Conservation (phyloP, 2,888 invertebrate genomes). For the Macrophya annulata region DNA sequence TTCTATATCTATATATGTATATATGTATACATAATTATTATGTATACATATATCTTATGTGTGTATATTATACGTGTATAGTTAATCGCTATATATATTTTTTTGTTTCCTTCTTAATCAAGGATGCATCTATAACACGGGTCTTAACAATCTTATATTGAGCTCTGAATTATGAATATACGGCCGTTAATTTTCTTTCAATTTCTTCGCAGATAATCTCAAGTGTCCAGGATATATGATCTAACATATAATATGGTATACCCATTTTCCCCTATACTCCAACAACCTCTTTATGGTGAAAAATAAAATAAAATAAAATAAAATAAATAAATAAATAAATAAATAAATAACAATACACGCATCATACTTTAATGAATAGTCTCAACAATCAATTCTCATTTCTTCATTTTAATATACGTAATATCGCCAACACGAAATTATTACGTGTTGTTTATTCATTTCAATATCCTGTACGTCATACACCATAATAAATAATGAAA, state of each 20-base stretch:
- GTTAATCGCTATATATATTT: constrained; percentile 41
- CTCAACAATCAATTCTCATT: not conserved
- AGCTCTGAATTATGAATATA: constrained; percentile 68
- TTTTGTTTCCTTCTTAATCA: constrained; percentile 1
- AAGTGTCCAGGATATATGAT: constrained; percentile 53
- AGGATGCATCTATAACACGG: constrained; percentile 18
- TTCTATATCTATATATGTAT: not conserved
- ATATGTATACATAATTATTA: not conserved
- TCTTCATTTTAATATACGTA: not conserved
- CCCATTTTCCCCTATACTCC: not conserved
- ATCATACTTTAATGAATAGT: not conserved
- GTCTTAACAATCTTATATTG: constrained; percentile 65
- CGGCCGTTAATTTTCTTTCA: constrained; percentile 55
- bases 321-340: not conserved
- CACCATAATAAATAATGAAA: too few relatives aligned
- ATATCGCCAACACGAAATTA: not conserved
- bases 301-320: not conserved
- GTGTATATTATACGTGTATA: constrained; percentile 27
- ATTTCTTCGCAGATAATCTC: constrained; percentile 28
- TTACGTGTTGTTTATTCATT: not conserved
- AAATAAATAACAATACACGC: not conserved
- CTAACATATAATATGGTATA: not conserved
- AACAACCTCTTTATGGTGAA: not conserved
- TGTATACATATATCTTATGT: not conserved
- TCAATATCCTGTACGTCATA: not conserved